phyloP scores from a whole-genome alignment of 2,888 invertebrate species.

The Drosophila infuscata region DNA sequence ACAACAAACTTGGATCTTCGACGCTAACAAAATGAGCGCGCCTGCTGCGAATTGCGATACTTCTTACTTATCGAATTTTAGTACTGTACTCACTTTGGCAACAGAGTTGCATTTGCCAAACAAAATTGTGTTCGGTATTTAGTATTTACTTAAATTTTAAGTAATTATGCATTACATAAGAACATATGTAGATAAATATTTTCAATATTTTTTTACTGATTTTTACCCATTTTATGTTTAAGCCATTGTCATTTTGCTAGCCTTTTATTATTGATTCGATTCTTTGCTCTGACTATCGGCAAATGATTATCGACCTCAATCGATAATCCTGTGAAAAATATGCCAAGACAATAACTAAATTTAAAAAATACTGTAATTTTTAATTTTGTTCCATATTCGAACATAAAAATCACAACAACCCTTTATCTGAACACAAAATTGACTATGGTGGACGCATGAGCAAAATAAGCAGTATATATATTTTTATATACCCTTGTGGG shows the following conservation, averaged over 20 bases:
- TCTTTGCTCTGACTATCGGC: not conserved
- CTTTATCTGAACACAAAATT: not conserved
- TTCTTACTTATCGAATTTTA: not conserved
- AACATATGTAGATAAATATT: not conserved
- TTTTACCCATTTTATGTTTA: not conserved
- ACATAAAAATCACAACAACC: not conserved
- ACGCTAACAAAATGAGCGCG: constrained; percentile 42
- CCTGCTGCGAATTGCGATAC: constrained; percentile 14
- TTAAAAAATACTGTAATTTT: not conserved
- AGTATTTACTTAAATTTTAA: not conserved
- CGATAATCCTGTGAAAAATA: not conserved
- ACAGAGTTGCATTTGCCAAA: not conserved
- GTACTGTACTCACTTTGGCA: not conserved
- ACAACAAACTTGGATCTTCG: not conserved
- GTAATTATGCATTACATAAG: not conserved
- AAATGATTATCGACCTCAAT: not conserved
- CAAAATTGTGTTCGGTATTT: not conserved
- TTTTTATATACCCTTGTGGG: not conserved
- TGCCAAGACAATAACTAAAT: not conserved
- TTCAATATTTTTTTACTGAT: not conserved
- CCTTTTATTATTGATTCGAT: not conserved
- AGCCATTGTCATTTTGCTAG: not conserved
- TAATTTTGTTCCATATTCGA: not conserved
- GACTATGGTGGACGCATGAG: not conserved
- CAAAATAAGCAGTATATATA: not conserved